phyloP scores from a whole-genome alignment of 2,888 invertebrate genomes.

The Lymantria dispar region DNA sequence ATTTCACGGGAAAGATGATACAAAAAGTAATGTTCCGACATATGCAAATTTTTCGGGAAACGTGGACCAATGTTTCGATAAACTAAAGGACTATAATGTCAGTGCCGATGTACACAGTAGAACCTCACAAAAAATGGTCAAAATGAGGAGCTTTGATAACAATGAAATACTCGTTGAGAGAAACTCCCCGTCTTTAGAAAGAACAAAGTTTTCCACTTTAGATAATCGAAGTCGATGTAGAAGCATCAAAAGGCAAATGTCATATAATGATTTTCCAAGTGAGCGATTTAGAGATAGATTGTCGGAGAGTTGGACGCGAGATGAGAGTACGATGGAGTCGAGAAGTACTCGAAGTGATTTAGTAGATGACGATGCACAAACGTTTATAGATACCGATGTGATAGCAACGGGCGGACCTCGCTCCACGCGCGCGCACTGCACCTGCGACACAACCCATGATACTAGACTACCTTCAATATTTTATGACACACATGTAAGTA shows the following conservation, averaged over 20 bases:
- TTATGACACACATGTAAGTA: constrained; percentile 73
- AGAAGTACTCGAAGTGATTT: constrained; percentile 61
- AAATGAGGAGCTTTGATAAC: constrained; percentile 70
- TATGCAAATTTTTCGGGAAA: constrained; percentile 77
- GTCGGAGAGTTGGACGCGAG: constrained; percentile 61
- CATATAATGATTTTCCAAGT: constrained; percentile 76
- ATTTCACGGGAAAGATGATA: constrained; percentile 64
- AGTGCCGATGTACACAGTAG: constrained; percentile 51
- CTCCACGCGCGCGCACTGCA: constrained; percentile 61
- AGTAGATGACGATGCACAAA: constrained; percentile 61
- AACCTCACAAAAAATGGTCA: constrained; percentile 56
- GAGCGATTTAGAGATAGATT: constrained; percentile 67
- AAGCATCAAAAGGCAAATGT: constrained; percentile 75
- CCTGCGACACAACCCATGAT: constrained; percentile 59
- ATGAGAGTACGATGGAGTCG: constrained; percentile 57
- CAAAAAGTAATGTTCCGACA: constrained; percentile 62
- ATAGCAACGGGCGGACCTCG: constrained; percentile 53
- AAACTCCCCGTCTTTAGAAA: constrained; percentile 56
- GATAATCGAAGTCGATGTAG: constrained; percentile 75
- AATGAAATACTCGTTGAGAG: constrained; percentile 60
- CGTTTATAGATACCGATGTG: constrained; percentile 65
- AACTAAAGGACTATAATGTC: constrained; percentile 61
- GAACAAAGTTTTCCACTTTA: constrained; percentile 73
- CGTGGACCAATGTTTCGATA: constrained; percentile 77
- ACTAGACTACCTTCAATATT: constrained; percentile 66